These are phyloP conservation scores for Ovis canadensis DNA, from an alignment of 2,113 vertebrate species.

Conservation along the genomic window DNA sequence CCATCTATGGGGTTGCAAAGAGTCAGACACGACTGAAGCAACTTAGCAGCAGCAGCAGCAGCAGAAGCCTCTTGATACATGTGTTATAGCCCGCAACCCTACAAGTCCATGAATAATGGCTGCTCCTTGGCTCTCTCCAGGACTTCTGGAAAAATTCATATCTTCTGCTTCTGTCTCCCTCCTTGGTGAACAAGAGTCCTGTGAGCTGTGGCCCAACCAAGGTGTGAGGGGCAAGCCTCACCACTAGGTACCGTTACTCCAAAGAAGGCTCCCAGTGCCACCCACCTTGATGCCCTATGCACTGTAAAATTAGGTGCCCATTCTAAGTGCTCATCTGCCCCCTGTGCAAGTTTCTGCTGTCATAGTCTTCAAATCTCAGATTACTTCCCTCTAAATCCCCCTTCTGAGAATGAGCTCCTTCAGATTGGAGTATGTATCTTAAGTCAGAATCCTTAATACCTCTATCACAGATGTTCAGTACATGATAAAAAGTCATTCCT, in stretches of 20 bases:
- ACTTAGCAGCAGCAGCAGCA: neutral
- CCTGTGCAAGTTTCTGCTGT: neutral
- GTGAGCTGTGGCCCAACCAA: neutral
- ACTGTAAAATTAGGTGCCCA: too few relatives aligned
- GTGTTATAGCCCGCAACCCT: neutral
- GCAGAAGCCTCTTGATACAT: neutral
- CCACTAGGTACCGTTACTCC: too few relatives aligned
- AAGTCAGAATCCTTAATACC: neutral
- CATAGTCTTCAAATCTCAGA: neutral
- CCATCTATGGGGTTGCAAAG: too few relatives aligned
- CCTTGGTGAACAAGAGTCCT: neutral
- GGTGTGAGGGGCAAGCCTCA: neutral
- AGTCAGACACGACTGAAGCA: fast-evolving
- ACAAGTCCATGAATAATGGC: neutral
- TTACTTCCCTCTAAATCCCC: neutral
- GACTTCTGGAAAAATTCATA: neutral
- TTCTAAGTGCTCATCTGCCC: neutral
- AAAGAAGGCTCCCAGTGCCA: neutral
- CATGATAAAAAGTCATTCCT: neutral
- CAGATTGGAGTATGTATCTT: neutral
- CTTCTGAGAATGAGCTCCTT: neutral
- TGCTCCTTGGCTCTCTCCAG: neutral
- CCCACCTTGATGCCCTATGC: fast-evolving
- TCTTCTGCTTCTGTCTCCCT: neutral
- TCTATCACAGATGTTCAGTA: neutral